Evolutionary conservation across 2,113 vertebrate genomes (phyloP), one percentile per base, ranked within the genome.

Genomic region (Hemichromis elongatus): DNA sequence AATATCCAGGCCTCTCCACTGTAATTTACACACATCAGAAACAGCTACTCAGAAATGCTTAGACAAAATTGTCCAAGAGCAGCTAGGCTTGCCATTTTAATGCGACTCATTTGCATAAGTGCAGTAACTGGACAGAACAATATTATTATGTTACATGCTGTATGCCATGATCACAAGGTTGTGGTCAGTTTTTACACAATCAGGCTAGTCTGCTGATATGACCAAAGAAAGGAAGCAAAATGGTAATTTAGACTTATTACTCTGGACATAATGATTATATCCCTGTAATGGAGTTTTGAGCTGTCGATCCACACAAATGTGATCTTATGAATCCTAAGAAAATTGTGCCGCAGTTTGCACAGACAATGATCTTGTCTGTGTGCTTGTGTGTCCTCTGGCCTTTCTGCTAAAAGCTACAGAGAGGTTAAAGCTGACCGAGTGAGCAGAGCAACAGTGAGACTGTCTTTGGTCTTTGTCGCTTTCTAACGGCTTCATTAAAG

Each of bases 11-110:
- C 52, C 56, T 83, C 87, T 86, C 12, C 37, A 61, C 82, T 89
- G 79, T 85, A 79, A 86, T 90, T 89, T 90, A 84, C 66, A 85
- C 70, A 85, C 77, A 83, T 77, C 53, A 90, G 55, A 61, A 86
- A 89, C 52, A 33, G 82, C 79, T 75, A 11, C 79, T 87, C 79
- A 55, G 24, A 85, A 83, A 81, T 82, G 47, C 56, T 79, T 78
- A 54, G 61, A 30, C 84, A 47, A 5, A 30, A 75, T 83, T 28
- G 57, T 26, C 47, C 6, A 28, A 45, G 68, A 52, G 70, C 52
- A 75, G 70, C 10, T 56, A 16, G 28, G 53, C 47, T 42, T 61
- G 12, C 37, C 55, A 50, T 77, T 78, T 26, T 9, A 30, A 78
- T 79, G 5, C 40, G n/a, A 35, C 45, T 84, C 26, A 55, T 53